Conservation (phyloP, 2,888 invertebrate species). For the Drosophila gaucha region DNA sequence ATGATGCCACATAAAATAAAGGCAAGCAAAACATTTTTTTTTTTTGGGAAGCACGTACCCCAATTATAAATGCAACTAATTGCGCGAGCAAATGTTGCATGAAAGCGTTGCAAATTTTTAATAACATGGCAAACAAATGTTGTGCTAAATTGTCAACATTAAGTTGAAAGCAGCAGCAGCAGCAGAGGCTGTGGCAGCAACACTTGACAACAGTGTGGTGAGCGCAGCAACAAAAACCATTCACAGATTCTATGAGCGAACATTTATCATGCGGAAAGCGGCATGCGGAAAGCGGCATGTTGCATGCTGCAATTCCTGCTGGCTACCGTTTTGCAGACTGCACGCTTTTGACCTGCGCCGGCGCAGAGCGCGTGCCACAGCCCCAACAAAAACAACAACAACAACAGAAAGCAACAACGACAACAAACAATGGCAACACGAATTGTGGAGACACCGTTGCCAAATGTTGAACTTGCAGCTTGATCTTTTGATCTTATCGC, state of each 20-base stretch:
- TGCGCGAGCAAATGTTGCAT: slow-evolving; percentile 66
- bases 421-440: slow-evolving; percentile 65
- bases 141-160: slow-evolving; percentile 79
- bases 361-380: slow-evolving; percentile 64
- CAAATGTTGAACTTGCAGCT: slow-evolving; percentile 61
- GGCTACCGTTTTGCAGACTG: slow-evolving; percentile 68
- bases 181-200: slow-evolving; percentile 10
- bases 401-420: slow-evolving; percentile 14
- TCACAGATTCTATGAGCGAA: slow-evolving; percentile 33
- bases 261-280: slow-evolving; percentile 63
- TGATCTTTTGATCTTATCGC: slow-evolving; percentile 72
- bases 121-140: slow-evolving; percentile 71
- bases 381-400: slow-evolving; percentile 17
- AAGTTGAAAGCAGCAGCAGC: slow-evolving; percentile 26
- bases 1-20: slow-evolving; percentile 6
- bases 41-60: slow-evolving; percentile 61
- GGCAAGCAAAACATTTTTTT: slow-evolving; percentile 16
- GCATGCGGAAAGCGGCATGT: slow-evolving; percentile 2
- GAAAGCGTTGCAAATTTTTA: slow-evolving; percentile 71
- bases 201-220: slow-evolving; percentile 41
- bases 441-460: slow-evolving; percentile 43
- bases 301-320: slow-evolving; percentile 35
- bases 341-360: slow-evolving; percentile 75
- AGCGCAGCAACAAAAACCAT: slow-evolving; percentile 15
- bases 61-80: slow-evolving; percentile 76